Evolutionary conservation across 2,113 vertebrate species (phyloP).

Genomic region (Spea bombifrons): DNA sequence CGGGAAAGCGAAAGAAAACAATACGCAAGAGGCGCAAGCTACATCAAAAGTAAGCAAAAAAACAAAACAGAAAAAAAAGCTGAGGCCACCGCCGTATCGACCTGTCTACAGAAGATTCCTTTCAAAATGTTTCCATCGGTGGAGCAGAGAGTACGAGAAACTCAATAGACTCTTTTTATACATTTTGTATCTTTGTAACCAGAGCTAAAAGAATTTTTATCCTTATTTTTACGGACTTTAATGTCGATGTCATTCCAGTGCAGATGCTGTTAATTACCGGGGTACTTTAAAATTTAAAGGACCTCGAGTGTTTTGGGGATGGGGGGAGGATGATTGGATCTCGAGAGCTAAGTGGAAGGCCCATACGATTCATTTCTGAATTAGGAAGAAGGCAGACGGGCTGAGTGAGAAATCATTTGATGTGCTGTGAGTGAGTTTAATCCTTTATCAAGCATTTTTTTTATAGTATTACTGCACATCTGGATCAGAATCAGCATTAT

Average conservation of each 20-base stretch:
- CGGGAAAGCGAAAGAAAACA: neutral
- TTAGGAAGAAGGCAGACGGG: neutral
- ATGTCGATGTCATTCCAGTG: conserved; percentile 66
- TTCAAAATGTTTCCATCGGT: conserved; percentile 34
- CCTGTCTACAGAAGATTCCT: conserved; percentile 49
- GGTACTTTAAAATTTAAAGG: neutral
- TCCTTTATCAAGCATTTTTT: neutral
- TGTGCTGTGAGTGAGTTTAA: neutral
- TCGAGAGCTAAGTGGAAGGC: neutral
- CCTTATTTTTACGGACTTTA: conserved; percentile 83
- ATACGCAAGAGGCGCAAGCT: neutral
- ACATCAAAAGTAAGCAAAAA: neutral
- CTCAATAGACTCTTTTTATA: conserved; percentile 76
- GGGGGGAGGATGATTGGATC: neutral
- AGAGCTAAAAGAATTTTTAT: conserved; percentile 86
- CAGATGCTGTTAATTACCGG: conserved; percentile 48
- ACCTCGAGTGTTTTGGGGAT: neutral
- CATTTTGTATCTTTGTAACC: conserved; percentile 98
- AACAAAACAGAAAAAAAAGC: conserved; percentile 40
- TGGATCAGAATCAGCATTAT: neutral
- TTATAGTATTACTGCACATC: neutral
- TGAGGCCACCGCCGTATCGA: conserved; percentile 35
- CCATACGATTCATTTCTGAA: neutral
- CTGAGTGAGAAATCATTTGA: neutral
- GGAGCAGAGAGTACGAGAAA: conserved; percentile 45